These are phyloP conservation scores for Paramuricea clavata DNA, from an alignment of 92 coral and sea anemone species.

Conservation along the genomic window DNA sequence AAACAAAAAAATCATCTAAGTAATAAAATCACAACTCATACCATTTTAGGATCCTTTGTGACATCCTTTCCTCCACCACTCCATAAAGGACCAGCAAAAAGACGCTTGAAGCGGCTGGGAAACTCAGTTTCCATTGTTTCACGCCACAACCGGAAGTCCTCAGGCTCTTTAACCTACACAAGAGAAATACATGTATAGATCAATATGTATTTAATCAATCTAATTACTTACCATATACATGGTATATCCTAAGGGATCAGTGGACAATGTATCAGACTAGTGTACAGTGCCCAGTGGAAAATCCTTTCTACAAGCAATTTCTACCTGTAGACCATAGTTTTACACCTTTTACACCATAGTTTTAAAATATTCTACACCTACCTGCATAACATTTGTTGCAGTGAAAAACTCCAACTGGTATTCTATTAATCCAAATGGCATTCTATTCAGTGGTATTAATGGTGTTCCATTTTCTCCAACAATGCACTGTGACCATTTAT, in stretches of 20 bases:
- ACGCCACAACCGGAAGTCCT: not conserved
- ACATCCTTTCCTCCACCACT: not conserved
- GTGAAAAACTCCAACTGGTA: constrained; percentile 69
- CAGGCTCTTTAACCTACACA: not conserved
- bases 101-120: not conserved
- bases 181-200: no score
- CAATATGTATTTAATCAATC: no score
- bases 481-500: constrained; percentile 49
- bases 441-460: constrained; percentile 49
- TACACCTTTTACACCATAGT: no score
- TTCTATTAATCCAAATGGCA: constrained; percentile 67
- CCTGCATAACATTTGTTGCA: constrained; percentile 57
- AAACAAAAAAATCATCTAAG: no score
- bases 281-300: no score
- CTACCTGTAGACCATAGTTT: no score
- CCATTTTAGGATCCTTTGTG: not conserved
- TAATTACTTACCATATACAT: no score
- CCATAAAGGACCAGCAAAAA: constrained; percentile 26
- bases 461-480: constrained; percentile 59
- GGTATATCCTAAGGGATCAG: no score
- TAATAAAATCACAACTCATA: not conserved
- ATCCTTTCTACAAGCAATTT: no score
- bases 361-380: no score
- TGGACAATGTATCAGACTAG: no score
- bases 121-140: constrained; percentile 4